Base-by-base conservation (phyloP, 92 coral and sea anemone genomes). In the Siderastrea siderea region DNA sequence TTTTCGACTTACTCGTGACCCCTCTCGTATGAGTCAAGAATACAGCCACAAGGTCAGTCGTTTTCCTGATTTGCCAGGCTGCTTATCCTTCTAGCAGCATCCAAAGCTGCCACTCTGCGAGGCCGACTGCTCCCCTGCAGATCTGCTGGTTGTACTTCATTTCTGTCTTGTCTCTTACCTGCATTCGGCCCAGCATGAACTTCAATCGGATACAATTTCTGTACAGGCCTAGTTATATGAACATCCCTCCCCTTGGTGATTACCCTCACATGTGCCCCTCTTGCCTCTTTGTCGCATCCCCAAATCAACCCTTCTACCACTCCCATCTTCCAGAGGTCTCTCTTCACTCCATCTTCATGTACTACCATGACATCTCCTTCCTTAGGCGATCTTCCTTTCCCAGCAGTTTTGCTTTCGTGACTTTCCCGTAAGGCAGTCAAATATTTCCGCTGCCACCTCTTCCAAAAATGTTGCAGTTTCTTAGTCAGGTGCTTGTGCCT, bases 401-500 rank as follows among this genome's bases (percentile, higher is more conserved):
- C 55, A 7, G 55, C 55, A 52, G 5, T 52, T 52, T 52, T 52
- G 55, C 8, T 52, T 52, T 52, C 55, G 55, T 52, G 55, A 52
- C 55, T 52, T 7, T 52, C 55, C 55, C 55, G 55, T 52, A 52
- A 52, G 55, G 55, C 55, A 52, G 55, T 52, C 8, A 52, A 26
- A 26, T 26, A 26, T 26, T 26, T 0, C 38, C 16, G 16, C 16
- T 69, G 16, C 74, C 74, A 69, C 49, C 74, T 69, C 74, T 47
- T 69, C 74, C 74, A 69, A 69, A 69, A 69, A 46, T 64, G 69
- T 64, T 64, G 48, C 47, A 66, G 71, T 47, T 43, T 66, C 71
- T 66, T 26, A 47, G n/a, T 71, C 75, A 71, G 75, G 48, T 71
- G 47, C 57, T 48, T 71, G 75, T 71, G 48, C 48, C 75, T 71